Conservation (phyloP, 2,888 invertebrate genomes). For the Gandaritis pyraliata region DNA sequence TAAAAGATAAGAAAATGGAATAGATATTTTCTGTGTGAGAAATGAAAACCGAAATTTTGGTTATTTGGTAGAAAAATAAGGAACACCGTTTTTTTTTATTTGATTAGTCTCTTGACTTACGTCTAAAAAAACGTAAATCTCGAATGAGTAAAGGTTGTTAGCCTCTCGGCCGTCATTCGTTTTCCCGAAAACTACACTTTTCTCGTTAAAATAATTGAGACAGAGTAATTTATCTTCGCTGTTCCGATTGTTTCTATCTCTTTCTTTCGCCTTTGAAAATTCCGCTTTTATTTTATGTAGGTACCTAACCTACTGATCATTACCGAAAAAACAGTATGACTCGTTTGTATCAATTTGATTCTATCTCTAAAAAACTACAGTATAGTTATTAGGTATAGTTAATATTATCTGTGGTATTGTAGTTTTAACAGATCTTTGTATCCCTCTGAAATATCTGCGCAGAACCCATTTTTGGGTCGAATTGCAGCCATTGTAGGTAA, state of each 20-base stretch:
- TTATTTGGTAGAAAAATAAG: too few species aligned
- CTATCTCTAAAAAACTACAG: background rate
- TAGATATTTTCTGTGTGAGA: too few species aligned
- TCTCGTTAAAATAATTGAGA: constrained; percentile 42
- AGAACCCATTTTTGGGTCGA: too few species aligned
- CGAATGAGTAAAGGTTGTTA: constrained; percentile 41
- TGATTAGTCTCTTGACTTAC: background rate
- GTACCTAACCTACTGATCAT: too few species aligned
- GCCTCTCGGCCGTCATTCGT: constrained; percentile 37
- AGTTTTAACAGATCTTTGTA: too few species aligned
- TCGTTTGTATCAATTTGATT: background rate
- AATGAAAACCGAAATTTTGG: too few species aligned
- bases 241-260: constrained; percentile 37
- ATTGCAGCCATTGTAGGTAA: too few species aligned
- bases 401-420: too few species aligned
- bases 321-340: constrained; percentile 16
- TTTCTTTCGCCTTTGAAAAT: constrained; percentile 25
- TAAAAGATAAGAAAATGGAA: too few species aligned
- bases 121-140: constrained; percentile 5
- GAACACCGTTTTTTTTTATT: too few species aligned
- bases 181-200: constrained; percentile 35
- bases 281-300: constrained; percentile 29
- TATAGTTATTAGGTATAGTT: too few species aligned
- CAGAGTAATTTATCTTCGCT: constrained; percentile 39
- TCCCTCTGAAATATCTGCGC: too few species aligned